Evolutionary conservation across 1,140 invertebrate genomes (phyloP).

Genomic region (Drosophila virilis): DNA sequence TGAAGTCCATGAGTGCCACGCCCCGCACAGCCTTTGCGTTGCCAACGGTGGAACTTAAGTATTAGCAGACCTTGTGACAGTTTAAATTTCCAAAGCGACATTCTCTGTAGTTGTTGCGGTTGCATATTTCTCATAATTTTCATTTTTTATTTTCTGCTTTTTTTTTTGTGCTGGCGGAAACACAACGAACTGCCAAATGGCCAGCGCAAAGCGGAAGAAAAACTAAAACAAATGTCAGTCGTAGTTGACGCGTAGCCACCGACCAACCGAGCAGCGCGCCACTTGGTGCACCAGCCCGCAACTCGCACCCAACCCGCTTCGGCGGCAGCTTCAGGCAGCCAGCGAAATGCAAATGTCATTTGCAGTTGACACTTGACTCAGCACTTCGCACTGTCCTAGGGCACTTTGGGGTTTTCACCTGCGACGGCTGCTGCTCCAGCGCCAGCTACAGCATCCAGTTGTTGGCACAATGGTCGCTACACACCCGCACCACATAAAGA

Average conservation of each 20-base stretch:
- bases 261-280: slow-evolving; percentile 34
- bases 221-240: slow-evolving; percentile 82
- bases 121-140: slow-evolving; percentile 59
- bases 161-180: slow-evolving; percentile 44
- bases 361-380: slow-evolving; percentile 83
- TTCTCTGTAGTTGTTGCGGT: slow-evolving; percentile 46
- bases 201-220: slow-evolving; percentile 81
- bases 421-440: slow-evolving; percentile 36
- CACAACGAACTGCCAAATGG: slow-evolving; percentile 79
- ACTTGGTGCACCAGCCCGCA: slow-evolving; percentile 3
- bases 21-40: slow-evolving; percentile 8
- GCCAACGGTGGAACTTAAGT: slow-evolving; percentile 29
- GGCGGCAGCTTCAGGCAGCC: slow-evolving; percentile 45
- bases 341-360: slow-evolving; percentile 82
- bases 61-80: slow-evolving; percentile 63
- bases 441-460: slow-evolving; percentile 30
- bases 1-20: background rate
- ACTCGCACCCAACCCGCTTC: background rate
- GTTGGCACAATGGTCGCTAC: slow-evolving; percentile 61
- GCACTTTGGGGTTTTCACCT: slow-evolving; percentile 82
- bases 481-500: slow-evolving; percentile 48
- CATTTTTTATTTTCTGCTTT: slow-evolving; percentile 1
- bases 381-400: slow-evolving; percentile 80
- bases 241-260: slow-evolving; percentile 80
- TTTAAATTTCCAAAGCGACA: slow-evolving; percentile 66